Conservation (phyloP, 2,113 vertebrate species). For the Brachyhypopomus gauderio region DNA sequence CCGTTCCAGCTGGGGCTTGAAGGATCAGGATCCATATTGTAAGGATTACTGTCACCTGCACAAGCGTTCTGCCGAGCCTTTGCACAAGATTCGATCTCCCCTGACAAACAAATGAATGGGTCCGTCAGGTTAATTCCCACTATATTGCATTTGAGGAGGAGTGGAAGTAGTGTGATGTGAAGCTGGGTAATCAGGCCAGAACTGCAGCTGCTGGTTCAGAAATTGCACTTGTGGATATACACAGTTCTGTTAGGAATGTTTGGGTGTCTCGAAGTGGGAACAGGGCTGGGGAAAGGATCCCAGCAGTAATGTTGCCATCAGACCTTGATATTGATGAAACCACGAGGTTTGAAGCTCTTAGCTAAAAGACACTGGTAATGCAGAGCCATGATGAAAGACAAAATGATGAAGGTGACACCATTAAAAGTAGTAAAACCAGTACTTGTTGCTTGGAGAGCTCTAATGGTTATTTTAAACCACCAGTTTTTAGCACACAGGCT, state of each 20-base stretch:
- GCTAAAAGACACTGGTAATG: too few species aligned
- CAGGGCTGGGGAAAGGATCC: neutral
- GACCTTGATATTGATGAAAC: too few species aligned
- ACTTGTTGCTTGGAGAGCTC: too few species aligned
- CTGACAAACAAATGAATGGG: neutral
- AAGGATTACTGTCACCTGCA: neutral
- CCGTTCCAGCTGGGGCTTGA: neutral
- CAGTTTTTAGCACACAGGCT: too few species aligned
- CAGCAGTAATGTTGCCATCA: neutral
- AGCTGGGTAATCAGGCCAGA: neutral
- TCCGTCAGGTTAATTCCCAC: conserved; percentile 7
- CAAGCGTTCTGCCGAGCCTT: neutral
- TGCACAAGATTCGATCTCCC: neutral
- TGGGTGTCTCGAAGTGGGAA: neutral
- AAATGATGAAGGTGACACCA: too few species aligned
- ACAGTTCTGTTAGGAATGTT: neutral
- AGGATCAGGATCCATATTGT: conserved; percentile 4
- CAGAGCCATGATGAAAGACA: too few species aligned
- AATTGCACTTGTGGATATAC: neutral
- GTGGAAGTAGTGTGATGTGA: neutral
- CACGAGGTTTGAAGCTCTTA: too few species aligned
- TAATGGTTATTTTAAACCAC: too few species aligned
- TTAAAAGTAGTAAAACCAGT: too few species aligned
- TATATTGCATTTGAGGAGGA: neutral
- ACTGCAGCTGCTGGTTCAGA: neutral